Conservation (phyloP, 2,797 vertebrate species). For the Triplophysa yarkandensis region DNA sequence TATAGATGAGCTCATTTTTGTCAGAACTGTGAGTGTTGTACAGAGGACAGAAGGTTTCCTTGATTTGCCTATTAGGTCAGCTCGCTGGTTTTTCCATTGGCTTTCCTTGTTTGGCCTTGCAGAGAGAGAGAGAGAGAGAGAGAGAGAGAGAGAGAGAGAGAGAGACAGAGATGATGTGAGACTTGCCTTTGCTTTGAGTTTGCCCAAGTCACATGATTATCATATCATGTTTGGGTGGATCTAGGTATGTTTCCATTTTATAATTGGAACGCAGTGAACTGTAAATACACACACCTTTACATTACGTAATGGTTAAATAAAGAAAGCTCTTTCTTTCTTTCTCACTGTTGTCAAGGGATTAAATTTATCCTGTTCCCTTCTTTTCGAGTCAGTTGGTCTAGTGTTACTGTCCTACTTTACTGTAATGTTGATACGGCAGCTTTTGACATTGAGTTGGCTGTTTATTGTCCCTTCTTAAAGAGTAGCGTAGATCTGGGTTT, state of each 20-base stretch:
- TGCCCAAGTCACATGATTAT: slow-evolving; percentile 2
- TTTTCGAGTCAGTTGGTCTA: slow-evolving; percentile 61
- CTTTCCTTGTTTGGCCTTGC: background rate
- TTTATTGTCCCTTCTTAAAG: slow-evolving; percentile 41
- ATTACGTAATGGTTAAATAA: background rate
- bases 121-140: background rate
- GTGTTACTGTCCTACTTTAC: slow-evolving; percentile 63
- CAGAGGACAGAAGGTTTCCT: background rate
- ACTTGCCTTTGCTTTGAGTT: slow-evolving; percentile 24
- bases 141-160: background rate
- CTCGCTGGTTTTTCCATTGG: slow-evolving; percentile 1
- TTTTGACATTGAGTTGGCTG: slow-evolving; percentile 55
- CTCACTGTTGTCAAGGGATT: slow-evolving; percentile 52
- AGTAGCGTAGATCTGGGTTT: slow-evolving; percentile 20
- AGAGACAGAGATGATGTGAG: background rate
- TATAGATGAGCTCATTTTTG: background rate
- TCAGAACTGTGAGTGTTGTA: background rate
- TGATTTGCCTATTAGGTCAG: slow-evolving; percentile 28
- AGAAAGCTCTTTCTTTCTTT: background rate
- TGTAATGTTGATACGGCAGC: slow-evolving; percentile 59
- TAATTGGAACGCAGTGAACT: background rate
- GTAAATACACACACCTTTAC: background rate
- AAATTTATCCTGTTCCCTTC: slow-evolving; percentile 60
- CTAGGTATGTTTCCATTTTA: background rate
- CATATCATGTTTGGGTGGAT: slow-evolving; percentile 31